Base-by-base conservation (phyloP, 2,888 invertebrate genomes). In the Megastigmus dorsalis region DNA sequence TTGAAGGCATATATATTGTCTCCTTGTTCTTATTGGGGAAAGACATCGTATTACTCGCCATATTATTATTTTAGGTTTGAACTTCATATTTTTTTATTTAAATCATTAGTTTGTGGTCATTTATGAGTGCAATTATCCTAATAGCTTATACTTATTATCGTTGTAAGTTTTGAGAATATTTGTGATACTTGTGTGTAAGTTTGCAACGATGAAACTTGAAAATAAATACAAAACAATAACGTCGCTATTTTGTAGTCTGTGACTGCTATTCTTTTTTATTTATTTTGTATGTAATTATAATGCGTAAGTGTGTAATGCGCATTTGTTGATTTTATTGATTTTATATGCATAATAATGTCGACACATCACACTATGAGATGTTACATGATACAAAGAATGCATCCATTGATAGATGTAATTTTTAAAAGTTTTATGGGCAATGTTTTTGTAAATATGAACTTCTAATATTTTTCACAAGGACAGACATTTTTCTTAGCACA, bases 171-270 rank as follows among this genome's bases (percentile, higher is more conserved):
- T 59, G 62, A 70, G 33, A 63, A 69, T 65, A 77, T 60, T 75
- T 77, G 77, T 77, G 77, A 77, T 77, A 77, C 48, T 74, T 74
- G 60, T 50, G 48, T 77, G 60, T 77, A 77, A 69, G 77, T 72
- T 74, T 71, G 54, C 13, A 71, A 62, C 72, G 41, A 67, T 66
- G 65, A 28, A 68, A 18, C 1, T 55, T 33, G n/a, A 28, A 54
- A 69, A 63, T 67, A 63, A 36, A 36, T 55, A 43, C 41, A 60
- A 69, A 69, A 52, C 23, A 55, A 74, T 62, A 30, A 28, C 13
- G 23, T 55, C 7, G 54, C 23, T 52, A 4, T 20, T 69, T n/a
- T 63, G n/a, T 38, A 38, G 9, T 15, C 3, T 62, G 23, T 9
- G 10, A 48, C n/a, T 28, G 48, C 62, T 50, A 69, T 65, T 59